phyloP scores from a whole-genome alignment of 2,113 vertebrate species.

The Cephalopholis sonnerati region DNA sequence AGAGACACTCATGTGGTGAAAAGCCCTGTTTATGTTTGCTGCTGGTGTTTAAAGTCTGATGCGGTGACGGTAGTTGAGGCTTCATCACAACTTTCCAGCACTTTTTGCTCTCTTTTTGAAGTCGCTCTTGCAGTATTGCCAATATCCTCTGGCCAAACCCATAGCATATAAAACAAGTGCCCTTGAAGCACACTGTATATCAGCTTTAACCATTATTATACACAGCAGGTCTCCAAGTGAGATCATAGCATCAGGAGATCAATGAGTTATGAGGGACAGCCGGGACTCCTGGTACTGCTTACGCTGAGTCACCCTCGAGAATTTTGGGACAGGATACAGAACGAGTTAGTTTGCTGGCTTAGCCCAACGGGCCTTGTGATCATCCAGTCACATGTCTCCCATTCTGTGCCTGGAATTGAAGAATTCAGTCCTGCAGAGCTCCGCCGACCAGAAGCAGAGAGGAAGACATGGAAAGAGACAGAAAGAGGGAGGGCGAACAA shows the following conservation, averaged over 20 bases:
- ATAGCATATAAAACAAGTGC: constrained; percentile 9
- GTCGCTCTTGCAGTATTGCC: not conserved
- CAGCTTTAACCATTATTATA: constrained; percentile 27
- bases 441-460: constrained; percentile 31
- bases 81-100: constrained; percentile 13
- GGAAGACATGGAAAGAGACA: constrained; percentile 4
- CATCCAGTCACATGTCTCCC: constrained; percentile 77
- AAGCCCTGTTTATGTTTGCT: constrained; percentile 38
- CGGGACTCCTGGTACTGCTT: constrained; percentile 45
- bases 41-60: constrained; percentile 49
- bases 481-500: constrained; percentile 3
- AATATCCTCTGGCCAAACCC: constrained; percentile 9
- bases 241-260: constrained; percentile 52
- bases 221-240: constrained; percentile 42
- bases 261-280: constrained; percentile 35
- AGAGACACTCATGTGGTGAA: constrained; percentile 4
- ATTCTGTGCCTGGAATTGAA: constrained; percentile 46
- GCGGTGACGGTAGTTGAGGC: not conserved
- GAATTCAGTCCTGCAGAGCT: constrained; percentile 47
- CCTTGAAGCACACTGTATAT: constrained; percentile 7
- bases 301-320: constrained; percentile 65
- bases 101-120: constrained; percentile 30
- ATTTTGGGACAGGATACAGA: constrained; percentile 49
- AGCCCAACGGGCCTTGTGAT: constrained; percentile 68
- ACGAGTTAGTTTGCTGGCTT: constrained; percentile 45